These are phyloP conservation scores for Dipodomys ordii DNA, from an alignment of 2,113 vertebrate genomes.

Conservation along the genomic window DNA sequence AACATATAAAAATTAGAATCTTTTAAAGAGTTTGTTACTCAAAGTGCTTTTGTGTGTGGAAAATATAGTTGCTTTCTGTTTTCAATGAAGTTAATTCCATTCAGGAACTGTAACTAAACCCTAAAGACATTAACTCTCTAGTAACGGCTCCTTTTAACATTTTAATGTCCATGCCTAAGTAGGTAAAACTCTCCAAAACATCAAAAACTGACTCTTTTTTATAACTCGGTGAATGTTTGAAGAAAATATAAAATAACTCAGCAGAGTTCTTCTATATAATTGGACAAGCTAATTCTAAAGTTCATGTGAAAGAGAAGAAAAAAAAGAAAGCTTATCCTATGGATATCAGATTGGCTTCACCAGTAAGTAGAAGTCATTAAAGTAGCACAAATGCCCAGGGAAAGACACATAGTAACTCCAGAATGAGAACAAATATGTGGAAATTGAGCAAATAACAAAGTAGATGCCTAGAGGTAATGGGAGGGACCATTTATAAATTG, in stretches of 20 bases:
- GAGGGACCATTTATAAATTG: neutral
- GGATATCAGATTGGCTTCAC: too few species aligned
- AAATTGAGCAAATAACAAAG: neutral
- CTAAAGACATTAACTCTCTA: conserved; percentile 15
- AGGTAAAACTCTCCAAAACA: conserved; percentile 19
- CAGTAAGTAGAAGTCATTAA: conserved; percentile 40
- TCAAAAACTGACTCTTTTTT: neutral
- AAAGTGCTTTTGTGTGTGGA: conserved; percentile 15
- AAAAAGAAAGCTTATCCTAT: too few species aligned
- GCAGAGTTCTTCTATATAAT: neutral
- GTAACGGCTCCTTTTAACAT: neutral
- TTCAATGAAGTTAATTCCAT: neutral
- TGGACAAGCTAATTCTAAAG: conserved; percentile 28
- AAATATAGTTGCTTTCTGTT: neutral
- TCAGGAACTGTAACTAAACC: conserved; percentile 28
- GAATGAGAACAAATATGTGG: neutral
- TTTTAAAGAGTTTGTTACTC: neutral
- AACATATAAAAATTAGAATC: neutral
- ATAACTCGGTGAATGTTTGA: neutral
- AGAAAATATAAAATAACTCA: neutral
- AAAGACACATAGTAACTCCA: neutral
- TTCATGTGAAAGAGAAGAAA: neutral
- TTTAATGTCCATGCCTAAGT: conserved; percentile 21
- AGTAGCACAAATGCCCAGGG: neutral
- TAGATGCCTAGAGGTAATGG: neutral